Evolutionary conservation across 1,140 invertebrate genomes (phyloP).

Genomic region (Zaprionus nigranus): DNA sequence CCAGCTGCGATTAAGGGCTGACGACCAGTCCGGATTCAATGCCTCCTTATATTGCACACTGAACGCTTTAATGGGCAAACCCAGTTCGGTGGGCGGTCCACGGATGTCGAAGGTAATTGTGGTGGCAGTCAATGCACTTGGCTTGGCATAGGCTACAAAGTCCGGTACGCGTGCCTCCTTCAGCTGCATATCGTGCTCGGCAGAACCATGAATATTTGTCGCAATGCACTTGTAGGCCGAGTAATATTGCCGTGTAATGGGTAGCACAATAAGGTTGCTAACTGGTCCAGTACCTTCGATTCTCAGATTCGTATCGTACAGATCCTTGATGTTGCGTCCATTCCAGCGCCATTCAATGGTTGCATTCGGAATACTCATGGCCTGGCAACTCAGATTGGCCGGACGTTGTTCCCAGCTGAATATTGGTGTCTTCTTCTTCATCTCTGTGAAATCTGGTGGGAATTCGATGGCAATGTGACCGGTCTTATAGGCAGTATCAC

Average conservation of each 20-base stretch:
- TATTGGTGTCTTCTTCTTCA: slow-evolving; percentile 88
- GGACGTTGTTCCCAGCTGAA: slow-evolving; percentile 93
- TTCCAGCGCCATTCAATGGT: slow-evolving; percentile 93
- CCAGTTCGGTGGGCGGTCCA: slow-evolving; percentile 89
- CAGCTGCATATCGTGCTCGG: slow-evolving; percentile 88
- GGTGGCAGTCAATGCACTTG: slow-evolving; percentile 91
- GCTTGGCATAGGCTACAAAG: slow-evolving; percentile 85
- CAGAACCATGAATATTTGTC: slow-evolving; percentile 90
- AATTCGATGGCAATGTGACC: slow-evolving; percentile 94
- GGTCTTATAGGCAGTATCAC: slow-evolving; percentile 89
- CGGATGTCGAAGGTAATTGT: slow-evolving; percentile 92
- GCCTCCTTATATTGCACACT: slow-evolving; percentile 91
- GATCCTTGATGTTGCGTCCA: slow-evolving; percentile 85
- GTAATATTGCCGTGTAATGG: slow-evolving; percentile 88
- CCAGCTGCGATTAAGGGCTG: slow-evolving; percentile 90
- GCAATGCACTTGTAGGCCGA: slow-evolving; percentile 93
- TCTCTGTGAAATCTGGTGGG: slow-evolving; percentile 91
- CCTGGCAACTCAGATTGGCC: slow-evolving; percentile 94
- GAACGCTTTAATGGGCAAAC: slow-evolving; percentile 90
- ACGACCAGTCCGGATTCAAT: slow-evolving; percentile 88
- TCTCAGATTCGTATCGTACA: slow-evolving; percentile 86
- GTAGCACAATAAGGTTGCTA: slow-evolving; percentile 89
- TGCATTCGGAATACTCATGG: slow-evolving; percentile 92
- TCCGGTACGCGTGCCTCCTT: slow-evolving; percentile 88
- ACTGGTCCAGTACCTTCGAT: slow-evolving; percentile 88